These are phyloP conservation scores for Thymelicus sylvestris DNA, from an alignment of 2,888 invertebrate genomes.

Conservation along the genomic window DNA sequence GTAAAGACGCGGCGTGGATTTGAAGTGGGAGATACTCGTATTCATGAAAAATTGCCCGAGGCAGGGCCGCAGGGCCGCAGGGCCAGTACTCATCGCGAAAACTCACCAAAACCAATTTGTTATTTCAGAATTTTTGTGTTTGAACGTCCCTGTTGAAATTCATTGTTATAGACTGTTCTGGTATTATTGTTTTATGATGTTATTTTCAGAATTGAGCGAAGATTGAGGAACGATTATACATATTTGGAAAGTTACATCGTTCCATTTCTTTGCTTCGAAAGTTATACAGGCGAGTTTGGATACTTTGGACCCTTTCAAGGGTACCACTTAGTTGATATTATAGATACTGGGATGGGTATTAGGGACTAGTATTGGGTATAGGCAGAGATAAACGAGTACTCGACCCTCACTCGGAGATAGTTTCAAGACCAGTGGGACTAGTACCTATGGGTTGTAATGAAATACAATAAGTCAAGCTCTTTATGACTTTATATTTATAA, in stretches of 20 bases:
- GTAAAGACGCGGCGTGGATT: no score
- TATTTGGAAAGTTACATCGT: constrained; percentile 20
- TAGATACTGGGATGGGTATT: constrained; percentile 10
- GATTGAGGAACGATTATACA: constrained; percentile 19
- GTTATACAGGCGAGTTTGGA: constrained; percentile 14
- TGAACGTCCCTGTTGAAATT: background rate
- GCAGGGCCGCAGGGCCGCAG: no score
- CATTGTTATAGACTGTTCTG: background rate
- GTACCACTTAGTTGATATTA: constrained; percentile 12
- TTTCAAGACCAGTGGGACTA: no score
- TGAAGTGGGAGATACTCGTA: no score
- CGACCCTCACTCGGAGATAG: no score
- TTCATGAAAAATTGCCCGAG: no score
- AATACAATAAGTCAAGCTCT: no score
- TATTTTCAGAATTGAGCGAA: constrained; percentile 33
- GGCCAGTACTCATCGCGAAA: background rate
- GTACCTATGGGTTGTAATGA: no score
- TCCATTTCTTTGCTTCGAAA: constrained; percentile 36
- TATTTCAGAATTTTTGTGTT: constrained; percentile 12
- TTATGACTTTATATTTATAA: no score
- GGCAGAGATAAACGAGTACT: no score
- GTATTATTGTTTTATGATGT: constrained; percentile 36
- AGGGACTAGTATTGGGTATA: no score
- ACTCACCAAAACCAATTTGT: constrained; percentile 5
- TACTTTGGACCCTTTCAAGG: background rate